Evolutionary conservation across 2,888 invertebrate genomes (phyloP).

Genomic region (Tiphia femorata): DNA sequence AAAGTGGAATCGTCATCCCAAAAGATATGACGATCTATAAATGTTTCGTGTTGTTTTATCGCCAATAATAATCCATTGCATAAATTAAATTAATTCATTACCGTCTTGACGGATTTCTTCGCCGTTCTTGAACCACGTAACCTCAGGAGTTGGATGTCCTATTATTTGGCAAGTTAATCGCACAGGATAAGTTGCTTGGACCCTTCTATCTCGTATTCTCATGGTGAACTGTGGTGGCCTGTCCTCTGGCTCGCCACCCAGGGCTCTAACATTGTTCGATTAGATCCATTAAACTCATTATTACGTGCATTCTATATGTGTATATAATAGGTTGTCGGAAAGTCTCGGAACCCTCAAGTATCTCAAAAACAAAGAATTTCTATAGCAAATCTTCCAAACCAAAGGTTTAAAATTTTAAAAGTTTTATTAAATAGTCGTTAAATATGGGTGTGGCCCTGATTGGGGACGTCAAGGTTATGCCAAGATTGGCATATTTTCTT

Average conservation of each 20-base stretch:
- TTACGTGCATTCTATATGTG: too few relatives aligned
- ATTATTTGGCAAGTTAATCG: constrained; percentile 88
- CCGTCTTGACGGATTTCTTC: constrained; percentile 74
- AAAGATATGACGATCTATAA: constrained; percentile 59
- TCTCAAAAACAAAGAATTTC: too few relatives aligned
- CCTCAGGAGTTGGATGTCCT: constrained; percentile 79
- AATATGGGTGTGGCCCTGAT: too few relatives aligned
- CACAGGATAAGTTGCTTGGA: constrained; percentile 86
- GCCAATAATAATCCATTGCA: neutral
- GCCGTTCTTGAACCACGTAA: constrained; percentile 90
- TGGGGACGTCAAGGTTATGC: too few relatives aligned
- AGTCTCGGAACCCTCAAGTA: too few relatives aligned
- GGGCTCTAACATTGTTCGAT: constrained; percentile 7
- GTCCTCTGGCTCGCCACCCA: constrained; percentile 62
- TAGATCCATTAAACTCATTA: neutral
- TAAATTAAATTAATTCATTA: constrained; percentile 6
- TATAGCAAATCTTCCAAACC: too few relatives aligned
- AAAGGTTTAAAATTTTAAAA: too few relatives aligned
- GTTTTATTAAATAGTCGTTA: too few relatives aligned
- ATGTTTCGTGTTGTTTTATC: neutral
- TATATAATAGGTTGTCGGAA: too few relatives aligned
- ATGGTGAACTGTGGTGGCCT: constrained; percentile 87
- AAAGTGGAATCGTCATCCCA: constrained; percentile 81
- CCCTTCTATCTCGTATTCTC: constrained; percentile 85
- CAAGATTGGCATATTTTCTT: too few relatives aligned